Base-by-base conservation (phyloP, 2,113 vertebrate genomes). In the Pachyramphus minor region DNA sequence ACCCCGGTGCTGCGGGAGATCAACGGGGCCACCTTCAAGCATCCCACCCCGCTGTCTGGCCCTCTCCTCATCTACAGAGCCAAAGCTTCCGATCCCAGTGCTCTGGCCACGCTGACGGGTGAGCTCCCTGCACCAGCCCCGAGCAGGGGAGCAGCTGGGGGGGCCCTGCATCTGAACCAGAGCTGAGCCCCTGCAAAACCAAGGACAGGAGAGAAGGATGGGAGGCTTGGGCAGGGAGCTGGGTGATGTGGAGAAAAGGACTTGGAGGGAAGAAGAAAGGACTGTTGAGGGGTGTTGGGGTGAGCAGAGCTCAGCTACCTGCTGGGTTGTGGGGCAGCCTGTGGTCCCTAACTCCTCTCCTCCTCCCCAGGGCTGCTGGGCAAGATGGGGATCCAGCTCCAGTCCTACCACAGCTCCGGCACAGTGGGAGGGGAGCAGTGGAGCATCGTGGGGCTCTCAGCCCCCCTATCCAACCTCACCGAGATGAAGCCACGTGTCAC, bases 21-120 rank as follows among this genome's bases (percentile, higher is more conserved):
- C 93, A 98, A 96, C 0, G 98, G 97, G 64, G 98, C 98, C 39
- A 84, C 96, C 87, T 99, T 99, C 97, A 95, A 98, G 79, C 99
- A 99, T 27, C 98, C 98, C 0, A 97, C 99, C 58, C 97, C 98
- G 0, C 98, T 99, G 41, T 90, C 93, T 0, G 98, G 98, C 68
- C 97, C 98, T 14, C 35, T 99, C 94, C 98, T 99, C 19, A 90
- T 99, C 96, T 98, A 99, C 95, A 98, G 98, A 94, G 98, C 98
- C 41, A 90, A 94, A 42, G 74, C 96, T 6, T 93, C 93, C 0
- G 92, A 94, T 47, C 87, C 97, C 63, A 97, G 96, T 33, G 81
- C 97, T 31, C 97, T 99, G 74, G 93, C 98, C 2, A 87, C 92
- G 0, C 88, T 99, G 79, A 89, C 98, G 0, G 98, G 99, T 99